Conservation (phyloP, 1,140 invertebrate genomes). For the Macrosteles quadrilineatus region DNA sequence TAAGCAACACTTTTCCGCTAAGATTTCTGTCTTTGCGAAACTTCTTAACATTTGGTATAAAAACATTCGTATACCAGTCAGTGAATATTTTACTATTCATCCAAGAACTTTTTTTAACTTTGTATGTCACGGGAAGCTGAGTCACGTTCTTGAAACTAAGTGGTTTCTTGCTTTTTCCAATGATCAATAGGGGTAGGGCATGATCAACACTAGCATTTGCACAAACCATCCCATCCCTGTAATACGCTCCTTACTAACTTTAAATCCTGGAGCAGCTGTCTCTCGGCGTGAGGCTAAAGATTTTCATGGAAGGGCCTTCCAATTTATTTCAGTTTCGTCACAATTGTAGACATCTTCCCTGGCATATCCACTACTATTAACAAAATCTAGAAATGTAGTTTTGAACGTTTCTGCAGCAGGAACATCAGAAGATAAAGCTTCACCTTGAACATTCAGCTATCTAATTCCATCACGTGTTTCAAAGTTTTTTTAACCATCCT, state of each 20-base stretch:
- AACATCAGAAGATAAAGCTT: constrained; percentile 44
- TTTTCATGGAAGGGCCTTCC: constrained; percentile 48
- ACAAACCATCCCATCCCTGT: constrained; percentile 48
- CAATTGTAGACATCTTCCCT: constrained; percentile 48
- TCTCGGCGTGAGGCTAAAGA: constrained; percentile 46
- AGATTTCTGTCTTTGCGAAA: constrained; percentile 33
- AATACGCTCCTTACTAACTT: constrained; percentile 47
- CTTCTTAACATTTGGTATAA: constrained; percentile 34
- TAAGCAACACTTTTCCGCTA: constrained; percentile 42
- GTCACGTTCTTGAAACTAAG: constrained; percentile 41
- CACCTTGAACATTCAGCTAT: constrained; percentile 45
- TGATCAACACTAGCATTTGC: constrained; percentile 48
- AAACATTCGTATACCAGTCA: constrained; percentile 35
- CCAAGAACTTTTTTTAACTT: constrained; percentile 38
- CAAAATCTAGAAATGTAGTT: constrained; percentile 17
- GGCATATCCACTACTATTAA: constrained; percentile 22
- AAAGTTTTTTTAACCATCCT: constrained; percentile 49
- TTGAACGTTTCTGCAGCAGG: constrained; percentile 33
- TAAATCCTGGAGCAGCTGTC: constrained; percentile 45
- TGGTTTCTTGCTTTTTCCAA: constrained; percentile 43
- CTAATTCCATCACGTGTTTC: constrained; percentile 47
- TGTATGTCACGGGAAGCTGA: constrained; percentile 36
- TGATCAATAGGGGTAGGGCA: constrained; percentile 46
- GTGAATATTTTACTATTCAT: constrained; percentile 37
- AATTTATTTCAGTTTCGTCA: constrained; percentile 50